Evolutionary conservation across 1,140 invertebrate species (phyloP).

Genomic region (Cydia strobilella): DNA sequence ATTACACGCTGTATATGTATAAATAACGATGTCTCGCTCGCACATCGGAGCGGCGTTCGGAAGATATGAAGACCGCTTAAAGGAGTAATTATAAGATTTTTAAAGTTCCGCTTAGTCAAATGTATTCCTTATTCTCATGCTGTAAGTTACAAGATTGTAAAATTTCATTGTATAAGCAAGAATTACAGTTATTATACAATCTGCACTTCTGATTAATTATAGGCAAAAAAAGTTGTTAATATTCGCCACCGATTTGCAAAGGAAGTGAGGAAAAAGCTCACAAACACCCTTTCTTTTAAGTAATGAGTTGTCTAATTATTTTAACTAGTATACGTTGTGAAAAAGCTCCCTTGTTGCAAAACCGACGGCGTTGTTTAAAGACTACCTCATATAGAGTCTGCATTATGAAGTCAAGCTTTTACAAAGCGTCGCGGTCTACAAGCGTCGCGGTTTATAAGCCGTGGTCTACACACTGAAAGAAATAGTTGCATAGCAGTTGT

Average conservation of each 20-base stretch:
- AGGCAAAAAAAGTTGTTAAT: conserved; percentile 28
- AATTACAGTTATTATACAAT: conserved; percentile 2
- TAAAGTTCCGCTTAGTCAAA: background rate
- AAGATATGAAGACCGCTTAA: background rate
- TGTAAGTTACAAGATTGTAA: background rate
- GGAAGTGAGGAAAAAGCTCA: conserved; percentile 32
- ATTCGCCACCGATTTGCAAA: conserved; percentile 19
- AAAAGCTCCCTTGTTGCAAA: conserved; percentile 40
- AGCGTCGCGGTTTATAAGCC: too few species aligned
- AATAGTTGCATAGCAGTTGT: too few species aligned
- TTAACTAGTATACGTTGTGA: conserved; percentile 44
- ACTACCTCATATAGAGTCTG: background rate
- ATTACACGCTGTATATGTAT: too few species aligned
- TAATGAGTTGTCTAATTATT: conserved; percentile 59
- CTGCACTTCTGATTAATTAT: background rate
- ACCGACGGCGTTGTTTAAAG: conserved; percentile 42
- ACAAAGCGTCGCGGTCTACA: background rate
- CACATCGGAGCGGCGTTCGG: too few species aligned
- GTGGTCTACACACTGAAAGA: too few species aligned
- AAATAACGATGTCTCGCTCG: too few species aligned
- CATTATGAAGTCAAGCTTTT: background rate
- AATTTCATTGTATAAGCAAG: background rate
- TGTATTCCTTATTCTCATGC: background rate
- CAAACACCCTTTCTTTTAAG: conserved; percentile 38
- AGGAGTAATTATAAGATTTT: background rate